Conservation (phyloP, 2,888 invertebrate genomes). For the Eurois occulta region DNA sequence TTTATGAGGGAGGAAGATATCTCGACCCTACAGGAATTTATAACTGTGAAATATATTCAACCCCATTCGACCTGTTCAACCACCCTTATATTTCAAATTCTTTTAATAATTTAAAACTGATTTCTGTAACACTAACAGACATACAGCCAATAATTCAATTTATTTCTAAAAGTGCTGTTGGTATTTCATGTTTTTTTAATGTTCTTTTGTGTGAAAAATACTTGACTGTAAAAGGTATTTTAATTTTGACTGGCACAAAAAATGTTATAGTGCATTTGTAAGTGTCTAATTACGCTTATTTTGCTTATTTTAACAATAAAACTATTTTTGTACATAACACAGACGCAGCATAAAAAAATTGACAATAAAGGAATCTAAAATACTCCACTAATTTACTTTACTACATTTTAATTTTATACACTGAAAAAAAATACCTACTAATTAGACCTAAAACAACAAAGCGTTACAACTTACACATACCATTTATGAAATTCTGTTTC, state of each 20-base stretch:
- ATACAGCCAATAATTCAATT: too few species aligned
- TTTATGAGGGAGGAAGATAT: slow-evolving; percentile 25
- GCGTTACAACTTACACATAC: slow-evolving; percentile 14
- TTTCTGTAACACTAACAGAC: neutral
- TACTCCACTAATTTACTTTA: slow-evolving; percentile 14
- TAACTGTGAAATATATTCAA: slow-evolving; percentile 43
- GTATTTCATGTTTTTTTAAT: neutral
- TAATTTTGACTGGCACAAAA: slow-evolving; percentile 11
- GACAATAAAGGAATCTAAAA: slow-evolving; percentile 29
- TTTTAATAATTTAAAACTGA: neutral
- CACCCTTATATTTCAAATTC: slow-evolving; percentile 7
- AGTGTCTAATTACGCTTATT: slow-evolving; percentile 24
- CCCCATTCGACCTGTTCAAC: neutral
- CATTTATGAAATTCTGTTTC: slow-evolving; percentile 34
- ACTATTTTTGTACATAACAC: slow-evolving; percentile 4
- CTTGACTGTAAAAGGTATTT: neutral
- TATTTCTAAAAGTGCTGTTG: neutral
- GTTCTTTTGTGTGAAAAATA: slow-evolving; percentile 12
- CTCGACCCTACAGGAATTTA: slow-evolving; percentile 23
- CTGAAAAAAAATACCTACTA: slow-evolving; percentile 16
- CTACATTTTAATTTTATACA: neutral
- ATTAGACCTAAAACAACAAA: slow-evolving; percentile 29
- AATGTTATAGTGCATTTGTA: neutral
- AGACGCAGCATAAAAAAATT: neutral
- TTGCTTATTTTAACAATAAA: slow-evolving; percentile 46